Evolutionary conservation across 1,140 invertebrate species (phyloP).

Genomic region (Calosoma granatense): DNA sequence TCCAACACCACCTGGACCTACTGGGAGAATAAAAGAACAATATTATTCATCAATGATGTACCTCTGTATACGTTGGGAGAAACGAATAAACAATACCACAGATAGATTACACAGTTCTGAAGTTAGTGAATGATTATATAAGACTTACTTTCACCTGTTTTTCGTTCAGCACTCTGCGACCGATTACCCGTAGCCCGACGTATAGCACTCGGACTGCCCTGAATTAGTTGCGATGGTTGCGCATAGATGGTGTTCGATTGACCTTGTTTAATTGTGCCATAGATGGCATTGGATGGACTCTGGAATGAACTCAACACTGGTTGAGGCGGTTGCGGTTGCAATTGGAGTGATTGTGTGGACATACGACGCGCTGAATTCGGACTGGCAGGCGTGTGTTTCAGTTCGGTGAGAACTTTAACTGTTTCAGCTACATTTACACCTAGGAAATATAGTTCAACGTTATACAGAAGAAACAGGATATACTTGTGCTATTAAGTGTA

Average conservation of each 20-base stretch:
- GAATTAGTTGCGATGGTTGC: slow-evolving; percentile 38
- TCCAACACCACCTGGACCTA: slow-evolving; percentile 40
- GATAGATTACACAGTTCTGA: neutral
- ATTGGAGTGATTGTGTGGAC: slow-evolving; percentile 26
- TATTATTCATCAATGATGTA: neutral
- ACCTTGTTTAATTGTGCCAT: slow-evolving; percentile 31
- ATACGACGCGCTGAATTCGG: slow-evolving; percentile 61
- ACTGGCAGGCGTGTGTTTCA: slow-evolving; percentile 77
- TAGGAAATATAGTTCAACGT: slow-evolving; percentile 24
- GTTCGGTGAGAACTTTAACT: slow-evolving; percentile 71
- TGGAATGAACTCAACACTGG: slow-evolving; percentile 41
- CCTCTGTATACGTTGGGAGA: neutral
- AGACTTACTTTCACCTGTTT: slow-evolving; percentile 35
- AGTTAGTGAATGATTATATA: slow-evolving; percentile 10
- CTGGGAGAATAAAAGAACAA: too few species aligned
- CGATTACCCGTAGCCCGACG: slow-evolving; percentile 30
- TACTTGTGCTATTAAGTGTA: slow-evolving; percentile 9
- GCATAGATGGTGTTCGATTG: slow-evolving; percentile 37
- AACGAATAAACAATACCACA: neutral
- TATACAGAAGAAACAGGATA: slow-evolving; percentile 18
- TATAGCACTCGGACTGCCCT: slow-evolving; percentile 37
- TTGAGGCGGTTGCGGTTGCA: slow-evolving; percentile 17
- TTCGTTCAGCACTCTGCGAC: slow-evolving; percentile 45
- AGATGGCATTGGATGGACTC: slow-evolving; percentile 30
- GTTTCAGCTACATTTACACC: slow-evolving; percentile 71